Percentiles rank a stretch among this genome's conserved stretches.
These are phyloP conservation scores for Tachypleus tridentatus DNA, from an alignment of 1,140 invertebrate genomes.

Conservation along the genomic window DNA sequence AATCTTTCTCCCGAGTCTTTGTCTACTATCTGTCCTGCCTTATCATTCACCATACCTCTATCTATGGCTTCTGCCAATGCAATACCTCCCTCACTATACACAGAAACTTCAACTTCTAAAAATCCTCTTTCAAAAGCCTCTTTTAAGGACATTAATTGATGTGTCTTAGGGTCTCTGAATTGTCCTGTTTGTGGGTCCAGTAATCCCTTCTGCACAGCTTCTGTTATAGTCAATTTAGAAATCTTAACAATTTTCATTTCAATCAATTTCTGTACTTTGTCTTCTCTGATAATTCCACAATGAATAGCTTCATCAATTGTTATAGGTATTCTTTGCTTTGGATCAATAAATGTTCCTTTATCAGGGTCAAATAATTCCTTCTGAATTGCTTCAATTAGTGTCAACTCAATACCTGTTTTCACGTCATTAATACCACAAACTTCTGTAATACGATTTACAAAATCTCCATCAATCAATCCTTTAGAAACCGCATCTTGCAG, in stretches of 20 bases:
- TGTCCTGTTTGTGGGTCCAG: constrained; percentile 56
- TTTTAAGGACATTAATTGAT: constrained; percentile 33
- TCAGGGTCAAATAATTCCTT: constrained; percentile 74
- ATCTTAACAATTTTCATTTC: constrained; percentile 17
- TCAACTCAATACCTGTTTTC: constrained; percentile 58
- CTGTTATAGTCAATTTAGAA: constrained; percentile 49
- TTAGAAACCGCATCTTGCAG: constrained; percentile 58
- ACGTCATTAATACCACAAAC: constrained; percentile 64
- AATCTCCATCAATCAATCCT: constrained; percentile 6
- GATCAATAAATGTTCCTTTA: constrained; percentile 45
- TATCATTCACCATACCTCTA: constrained; percentile 62
- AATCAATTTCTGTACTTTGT: constrained; percentile 33
- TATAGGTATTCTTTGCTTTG: constrained; percentile 48
- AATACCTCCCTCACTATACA: constrained; percentile 34
- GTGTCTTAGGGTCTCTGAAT: constrained; percentile 51
- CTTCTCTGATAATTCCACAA: constrained; percentile 31
- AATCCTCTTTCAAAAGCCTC: constrained; percentile 41
- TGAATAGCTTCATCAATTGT: constrained; percentile 66
- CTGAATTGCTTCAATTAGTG: constrained; percentile 76
- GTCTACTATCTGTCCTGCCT: constrained; percentile 63
- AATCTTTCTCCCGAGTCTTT: constrained; percentile 67
- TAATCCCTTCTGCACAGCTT: constrained; percentile 55
- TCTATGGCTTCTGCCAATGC: constrained; percentile 66
- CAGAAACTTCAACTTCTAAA: constrained; percentile 28
- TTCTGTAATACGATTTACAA: constrained; percentile 32